Evolutionary conservation across 2,113 vertebrate species (phyloP).

Genomic region (Amphilophus citrinellus): DNA sequence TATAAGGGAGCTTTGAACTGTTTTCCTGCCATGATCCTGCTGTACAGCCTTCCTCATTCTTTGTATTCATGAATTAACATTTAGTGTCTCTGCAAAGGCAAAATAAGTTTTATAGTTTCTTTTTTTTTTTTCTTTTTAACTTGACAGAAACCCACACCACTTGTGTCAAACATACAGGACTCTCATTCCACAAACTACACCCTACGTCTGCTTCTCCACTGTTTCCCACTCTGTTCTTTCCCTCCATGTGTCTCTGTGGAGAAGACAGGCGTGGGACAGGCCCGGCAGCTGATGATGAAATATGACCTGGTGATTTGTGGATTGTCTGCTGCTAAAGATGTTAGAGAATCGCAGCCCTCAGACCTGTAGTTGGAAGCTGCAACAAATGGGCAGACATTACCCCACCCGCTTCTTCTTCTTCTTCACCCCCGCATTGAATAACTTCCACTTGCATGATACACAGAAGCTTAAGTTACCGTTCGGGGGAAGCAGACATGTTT

Average conservation of each 20-base stretch:
- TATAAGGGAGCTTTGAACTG: not conserved
- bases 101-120: constrained; percentile 11
- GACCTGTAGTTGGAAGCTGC: constrained; percentile 54
- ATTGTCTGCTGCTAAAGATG: constrained; percentile 58
- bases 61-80: constrained; percentile 50
- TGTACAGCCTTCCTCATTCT: not conserved
- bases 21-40: not conserved
- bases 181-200: not conserved
- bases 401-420: not conserved
- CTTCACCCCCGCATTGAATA: constrained; percentile 21
- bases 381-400: constrained; percentile 62
- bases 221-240: constrained; percentile 28
- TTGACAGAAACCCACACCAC: constrained; percentile 30
- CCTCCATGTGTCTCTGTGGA: constrained; percentile 29
- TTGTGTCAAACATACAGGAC: constrained; percentile 5
- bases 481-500: not conserved
- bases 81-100: constrained; percentile 13
- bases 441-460: constrained; percentile 41
- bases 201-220: constrained; percentile 16
- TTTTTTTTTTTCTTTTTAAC: not conserved
- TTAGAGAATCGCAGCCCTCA: constrained; percentile 51
- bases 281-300: constrained; percentile 76
- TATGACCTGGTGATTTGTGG: constrained; percentile 70
- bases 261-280: constrained; percentile 50
- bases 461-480: constrained; percentile 20